phyloP scores from a whole-genome alignment of 1,140 invertebrate genomes.

The Drosophila novamexicana region DNA sequence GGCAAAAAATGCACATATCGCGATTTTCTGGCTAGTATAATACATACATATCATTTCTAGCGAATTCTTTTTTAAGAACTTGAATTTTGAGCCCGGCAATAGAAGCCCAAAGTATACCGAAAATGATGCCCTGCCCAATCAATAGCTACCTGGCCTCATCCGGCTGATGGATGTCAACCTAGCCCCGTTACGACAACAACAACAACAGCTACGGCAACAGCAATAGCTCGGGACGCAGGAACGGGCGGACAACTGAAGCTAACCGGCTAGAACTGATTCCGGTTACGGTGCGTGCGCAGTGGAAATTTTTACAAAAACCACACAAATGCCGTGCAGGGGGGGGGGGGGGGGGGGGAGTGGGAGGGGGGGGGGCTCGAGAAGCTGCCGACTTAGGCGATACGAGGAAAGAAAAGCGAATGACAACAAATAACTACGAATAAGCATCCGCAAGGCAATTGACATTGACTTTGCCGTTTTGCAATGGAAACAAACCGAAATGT shows the following conservation, averaged over 20 bases:
- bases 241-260: neutral
- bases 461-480: neutral
- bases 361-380: neutral
- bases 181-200: neutral
- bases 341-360: neutral
- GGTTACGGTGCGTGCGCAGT: conserved; percentile 42
- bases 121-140: conserved; percentile 17
- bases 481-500: conserved; percentile 3
- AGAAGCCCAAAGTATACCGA: neutral
- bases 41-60: conserved; percentile 1
- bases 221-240: neutral
- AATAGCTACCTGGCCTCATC: conserved; percentile 10
- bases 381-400: conserved; percentile 1
- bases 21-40: conserved; percentile 10
- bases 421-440: neutral
- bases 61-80: conserved; percentile 3
- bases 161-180: conserved; percentile 4
- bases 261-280: conserved; percentile 33
- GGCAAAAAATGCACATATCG: conserved; percentile 13
- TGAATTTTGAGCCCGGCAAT: neutral
- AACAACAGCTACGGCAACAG: neutral
- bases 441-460: conserved; percentile 13
- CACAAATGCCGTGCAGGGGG: neutral
- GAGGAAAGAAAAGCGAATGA: neutral
- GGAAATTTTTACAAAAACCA: conserved; percentile 27